Evolutionary conservation across 2,797 vertebrate species (phyloP).

Genomic region (Borostomias antarcticus): DNA sequence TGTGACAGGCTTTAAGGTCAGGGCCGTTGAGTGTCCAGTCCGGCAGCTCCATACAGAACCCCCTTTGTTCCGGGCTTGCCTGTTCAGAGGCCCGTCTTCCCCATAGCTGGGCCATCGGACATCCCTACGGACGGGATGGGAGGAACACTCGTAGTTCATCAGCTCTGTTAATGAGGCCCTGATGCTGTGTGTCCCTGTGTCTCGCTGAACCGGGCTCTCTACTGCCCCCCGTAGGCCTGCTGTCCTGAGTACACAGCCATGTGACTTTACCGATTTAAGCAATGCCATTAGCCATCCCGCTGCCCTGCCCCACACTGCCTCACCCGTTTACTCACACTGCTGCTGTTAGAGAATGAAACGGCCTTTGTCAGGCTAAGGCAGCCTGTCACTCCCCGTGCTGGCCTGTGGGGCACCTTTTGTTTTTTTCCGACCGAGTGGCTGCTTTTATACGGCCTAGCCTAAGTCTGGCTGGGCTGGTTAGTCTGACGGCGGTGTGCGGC

Average conservation of each 20-base stretch:
- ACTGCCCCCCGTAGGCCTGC: constrained; percentile 5
- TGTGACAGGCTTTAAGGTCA: constrained; percentile 15
- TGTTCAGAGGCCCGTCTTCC: background rate
- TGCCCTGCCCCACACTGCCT: constrained; percentile 16
- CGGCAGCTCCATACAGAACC: constrained; percentile 5
- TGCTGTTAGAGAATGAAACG: constrained; percentile 25
- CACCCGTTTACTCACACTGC: background rate
- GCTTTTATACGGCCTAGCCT: background rate
- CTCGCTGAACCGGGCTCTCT: constrained; percentile 1
- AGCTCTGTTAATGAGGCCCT: background rate
- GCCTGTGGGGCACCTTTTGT: constrained; percentile 1
- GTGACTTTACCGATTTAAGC: constrained; percentile 48
- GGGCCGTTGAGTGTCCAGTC: constrained; percentile 10
- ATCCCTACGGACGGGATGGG: too few species aligned
- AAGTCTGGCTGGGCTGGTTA: constrained; percentile 19
- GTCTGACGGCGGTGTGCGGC: constrained; percentile 20
- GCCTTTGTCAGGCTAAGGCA: constrained; percentile 14
- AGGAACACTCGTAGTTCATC: background rate
- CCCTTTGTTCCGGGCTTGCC: background rate
- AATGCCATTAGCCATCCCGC: constrained; percentile 25
- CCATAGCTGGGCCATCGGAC: background rate
- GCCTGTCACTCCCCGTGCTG: constrained; percentile 25
- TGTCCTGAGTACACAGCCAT: constrained; percentile 27
- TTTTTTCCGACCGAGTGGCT: background rate
- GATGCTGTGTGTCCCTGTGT: background rate